Evolutionary conservation across 2,797 vertebrate genomes (phyloP), one percentile per base, ranked within the genome.

Genomic region (Zenarchopterus dispar): DNA sequence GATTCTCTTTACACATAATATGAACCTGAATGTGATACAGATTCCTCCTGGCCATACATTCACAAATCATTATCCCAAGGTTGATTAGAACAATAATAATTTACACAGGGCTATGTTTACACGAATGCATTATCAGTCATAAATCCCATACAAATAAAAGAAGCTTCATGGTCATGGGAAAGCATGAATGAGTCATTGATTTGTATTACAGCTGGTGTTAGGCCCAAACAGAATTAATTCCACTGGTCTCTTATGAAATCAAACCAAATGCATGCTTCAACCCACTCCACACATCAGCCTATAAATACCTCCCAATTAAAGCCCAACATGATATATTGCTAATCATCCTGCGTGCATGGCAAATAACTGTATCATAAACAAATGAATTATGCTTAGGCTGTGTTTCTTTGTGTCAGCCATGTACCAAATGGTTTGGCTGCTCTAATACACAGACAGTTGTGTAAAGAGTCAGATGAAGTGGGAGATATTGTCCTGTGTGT

Each of bases 171-270:
- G 61, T 55, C 72, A 70, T 57, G 75, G 57, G 50, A 77, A 69
- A 10, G 33, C 5, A 36, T 15, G 36, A 39, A 15, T 77, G 51
- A 76, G 28, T 62, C 67, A 70, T 80, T 70, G 62, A 82, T 79
- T 79, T 81, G 64, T 55, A 73, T 67, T 70, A 66, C 59, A 73
- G 69, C 48, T 50, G 64, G 56, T 31, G 10, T 47, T 41, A 44
- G 48, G 78, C 69, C 48, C 70, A 75, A 62, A 63, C 36, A 58
- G 59, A 80, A 85, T 75, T 65, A 66, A 79, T 78, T 50, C 74
- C 85, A 55, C 77, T 67, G 39, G 26, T 73, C 58, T 75, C 70
- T 85, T 85, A 78, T 81, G 67, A 79, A 79, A 84, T 78, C 78
- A 81, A 62, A 67, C 70, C 62, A 82, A 72, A 85, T 77, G 75